Conservation (phyloP, 2,797 vertebrate genomes). For the Rhadinocentrus ornatus region DNA sequence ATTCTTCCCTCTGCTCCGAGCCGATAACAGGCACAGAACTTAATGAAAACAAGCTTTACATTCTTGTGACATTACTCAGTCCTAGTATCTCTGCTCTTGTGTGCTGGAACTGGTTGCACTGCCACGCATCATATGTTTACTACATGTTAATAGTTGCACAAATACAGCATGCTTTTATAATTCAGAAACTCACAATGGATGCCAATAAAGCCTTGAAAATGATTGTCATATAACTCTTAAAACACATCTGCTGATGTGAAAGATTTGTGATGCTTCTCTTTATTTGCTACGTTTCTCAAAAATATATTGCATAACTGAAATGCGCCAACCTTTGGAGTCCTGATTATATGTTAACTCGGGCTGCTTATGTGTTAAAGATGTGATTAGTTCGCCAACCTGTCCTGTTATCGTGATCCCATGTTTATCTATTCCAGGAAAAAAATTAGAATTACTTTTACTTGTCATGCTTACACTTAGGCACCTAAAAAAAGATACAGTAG, state of each 20-base stretch:
- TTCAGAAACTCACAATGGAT: background rate
- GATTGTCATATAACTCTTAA: background rate
- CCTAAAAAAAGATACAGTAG: no score
- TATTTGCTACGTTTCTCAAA: background rate
- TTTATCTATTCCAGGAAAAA: background rate
- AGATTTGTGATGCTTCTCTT: background rate
- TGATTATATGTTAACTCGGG: background rate
- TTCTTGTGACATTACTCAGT: slow-evolving; percentile 37
- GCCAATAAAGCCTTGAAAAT: background rate
- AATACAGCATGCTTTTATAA: no score
- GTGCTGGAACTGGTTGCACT: background rate
- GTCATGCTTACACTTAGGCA: no score
- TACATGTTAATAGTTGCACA: slow-evolving; percentile 2
- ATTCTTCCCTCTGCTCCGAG: slow-evolving; percentile 60
- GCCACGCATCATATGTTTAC: background rate
- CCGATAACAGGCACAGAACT: slow-evolving; percentile 57
- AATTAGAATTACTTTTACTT: background rate
- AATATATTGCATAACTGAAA: background rate
- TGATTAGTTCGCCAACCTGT: background rate
- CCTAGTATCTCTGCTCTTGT: background rate
- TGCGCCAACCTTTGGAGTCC: background rate
- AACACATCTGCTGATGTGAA: background rate
- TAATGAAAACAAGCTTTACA: slow-evolving; percentile 49
- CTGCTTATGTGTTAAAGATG: background rate
- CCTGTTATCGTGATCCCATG: background rate